phyloP scores from a whole-genome alignment of 2,113 vertebrate genomes.

The Gallinago paraguaiae region DNA sequence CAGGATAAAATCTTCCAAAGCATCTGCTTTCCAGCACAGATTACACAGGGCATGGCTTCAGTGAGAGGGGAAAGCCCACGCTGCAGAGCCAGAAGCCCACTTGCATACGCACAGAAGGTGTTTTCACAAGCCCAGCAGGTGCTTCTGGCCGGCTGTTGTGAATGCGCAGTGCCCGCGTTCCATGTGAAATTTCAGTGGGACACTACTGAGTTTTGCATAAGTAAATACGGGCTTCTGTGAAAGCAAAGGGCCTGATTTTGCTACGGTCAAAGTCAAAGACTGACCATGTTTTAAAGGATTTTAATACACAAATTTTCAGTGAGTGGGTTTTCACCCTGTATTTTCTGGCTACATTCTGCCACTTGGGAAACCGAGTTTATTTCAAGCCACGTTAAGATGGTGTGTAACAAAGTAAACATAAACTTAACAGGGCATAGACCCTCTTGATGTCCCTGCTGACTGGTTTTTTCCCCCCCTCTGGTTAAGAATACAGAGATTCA shows the following conservation, averaged over 20 bases:
- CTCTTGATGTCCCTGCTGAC: not conserved
- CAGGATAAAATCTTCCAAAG: not conserved
- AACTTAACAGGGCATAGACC: not conserved
- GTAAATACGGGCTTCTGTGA: not conserved
- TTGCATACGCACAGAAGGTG: not conserved
- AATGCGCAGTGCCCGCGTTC: not conserved
- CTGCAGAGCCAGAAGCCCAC: not conserved
- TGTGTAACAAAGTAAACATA: not conserved
- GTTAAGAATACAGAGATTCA: not conserved
- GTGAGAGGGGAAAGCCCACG: not conserved
- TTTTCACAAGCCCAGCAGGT: conserved; percentile 5
- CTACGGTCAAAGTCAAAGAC: not conserved
- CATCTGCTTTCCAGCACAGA: not conserved
- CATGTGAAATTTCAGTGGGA: not conserved
- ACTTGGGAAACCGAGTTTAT: not conserved
- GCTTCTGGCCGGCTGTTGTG: not conserved
- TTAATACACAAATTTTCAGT: not conserved
- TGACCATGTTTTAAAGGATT: not conserved
- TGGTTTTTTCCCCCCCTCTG: not conserved
- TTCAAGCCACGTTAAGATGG: not conserved
- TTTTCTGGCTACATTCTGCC: not conserved
- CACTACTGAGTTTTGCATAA: not conserved
- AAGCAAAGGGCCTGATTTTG: not conserved
- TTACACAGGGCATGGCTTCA: not conserved
- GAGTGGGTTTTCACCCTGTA: not conserved